These are phyloP conservation scores for Chrosomus eos DNA, from an alignment of 2,797 vertebrate genomes.

Conservation along the genomic window DNA sequence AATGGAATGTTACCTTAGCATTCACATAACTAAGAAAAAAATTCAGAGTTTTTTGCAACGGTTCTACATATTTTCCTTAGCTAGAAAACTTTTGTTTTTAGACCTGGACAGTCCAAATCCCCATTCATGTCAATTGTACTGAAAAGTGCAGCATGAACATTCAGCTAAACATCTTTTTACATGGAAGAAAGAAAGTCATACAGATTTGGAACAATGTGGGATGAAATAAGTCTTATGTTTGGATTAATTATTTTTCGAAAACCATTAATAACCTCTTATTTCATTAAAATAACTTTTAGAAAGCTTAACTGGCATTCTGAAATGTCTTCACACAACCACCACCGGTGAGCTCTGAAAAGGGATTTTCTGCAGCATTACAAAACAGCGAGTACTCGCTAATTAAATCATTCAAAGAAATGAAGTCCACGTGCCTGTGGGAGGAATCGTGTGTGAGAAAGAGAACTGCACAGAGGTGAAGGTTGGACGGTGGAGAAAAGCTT, in stretches of 20 bases:
- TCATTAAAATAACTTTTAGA: not conserved
- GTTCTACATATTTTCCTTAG: too few species aligned
- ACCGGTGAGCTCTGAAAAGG: not conserved
- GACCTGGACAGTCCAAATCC: not conserved
- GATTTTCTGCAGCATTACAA: conserved; percentile 8
- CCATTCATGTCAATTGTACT: not conserved
- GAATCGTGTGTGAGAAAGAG: not conserved
- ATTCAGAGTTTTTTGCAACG: too few species aligned
- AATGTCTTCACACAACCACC: not conserved
- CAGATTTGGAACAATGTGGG: not conserved
- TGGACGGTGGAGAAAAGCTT: conserved; percentile 9
- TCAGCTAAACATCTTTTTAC: not conserved
- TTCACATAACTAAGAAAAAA: not conserved
- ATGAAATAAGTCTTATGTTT: not conserved
- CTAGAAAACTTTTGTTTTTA: not conserved
- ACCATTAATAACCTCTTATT: not conserved
- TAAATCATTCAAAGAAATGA: conserved; percentile 8
- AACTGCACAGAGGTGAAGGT: not conserved
- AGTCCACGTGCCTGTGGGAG: conserved; percentile 6
- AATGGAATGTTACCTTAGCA: not conserved
- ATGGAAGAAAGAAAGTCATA: not conserved
- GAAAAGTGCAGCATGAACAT: not conserved
- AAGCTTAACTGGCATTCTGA: conserved; percentile 7
- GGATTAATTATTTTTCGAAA: not conserved
- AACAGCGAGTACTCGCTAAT: not conserved